A percentile compares a stretch with the other conserved stretches of the same genome.
Conservation (phyloP, 2,888 invertebrate species). For the Xylocampa areola region DNA sequence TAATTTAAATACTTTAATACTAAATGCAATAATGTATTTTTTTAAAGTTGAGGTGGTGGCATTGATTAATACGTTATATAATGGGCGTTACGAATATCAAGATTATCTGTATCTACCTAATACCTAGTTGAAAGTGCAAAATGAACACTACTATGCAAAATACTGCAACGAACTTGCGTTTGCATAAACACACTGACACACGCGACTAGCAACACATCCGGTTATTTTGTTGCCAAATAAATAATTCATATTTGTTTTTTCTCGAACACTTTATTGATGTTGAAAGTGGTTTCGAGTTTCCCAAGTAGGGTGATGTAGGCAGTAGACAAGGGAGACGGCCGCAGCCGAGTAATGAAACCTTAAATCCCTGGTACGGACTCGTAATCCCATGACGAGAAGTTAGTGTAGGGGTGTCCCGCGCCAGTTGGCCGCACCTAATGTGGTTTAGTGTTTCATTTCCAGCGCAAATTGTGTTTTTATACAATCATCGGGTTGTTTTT, state of each 20-base stretch:
- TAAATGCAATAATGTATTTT: no score
- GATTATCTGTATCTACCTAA: constrained; percentile 4
- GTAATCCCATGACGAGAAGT: constrained; percentile 88
- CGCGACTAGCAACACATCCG: no score
- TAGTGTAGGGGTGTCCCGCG: constrained; percentile 75
- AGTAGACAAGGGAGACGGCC: constrained; percentile 64
- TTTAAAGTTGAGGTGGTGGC: no score
- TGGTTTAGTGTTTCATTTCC: constrained; percentile 87
- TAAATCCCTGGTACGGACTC: constrained; percentile 89
- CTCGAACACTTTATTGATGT: background rate
- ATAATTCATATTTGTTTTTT: background rate
- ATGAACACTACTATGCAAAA: background rate
- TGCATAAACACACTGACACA: no score
- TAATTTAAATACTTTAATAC: no score
- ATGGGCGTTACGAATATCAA: constrained; percentile 15
- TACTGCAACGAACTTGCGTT: no score
- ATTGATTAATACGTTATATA: no score
- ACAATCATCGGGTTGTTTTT: constrained; percentile 78
- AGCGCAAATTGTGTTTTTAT: constrained; percentile 86
- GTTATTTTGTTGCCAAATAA: no score
- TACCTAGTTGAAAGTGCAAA: background rate
- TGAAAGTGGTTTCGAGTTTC: constrained; percentile 44
- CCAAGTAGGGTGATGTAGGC: constrained; percentile 54
- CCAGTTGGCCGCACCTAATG: constrained; percentile 88
- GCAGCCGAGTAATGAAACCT: constrained; percentile 87